phyloP scores from a whole-genome alignment of 2,113 vertebrate genomes.

The Saccopteryx leptura region DNA sequence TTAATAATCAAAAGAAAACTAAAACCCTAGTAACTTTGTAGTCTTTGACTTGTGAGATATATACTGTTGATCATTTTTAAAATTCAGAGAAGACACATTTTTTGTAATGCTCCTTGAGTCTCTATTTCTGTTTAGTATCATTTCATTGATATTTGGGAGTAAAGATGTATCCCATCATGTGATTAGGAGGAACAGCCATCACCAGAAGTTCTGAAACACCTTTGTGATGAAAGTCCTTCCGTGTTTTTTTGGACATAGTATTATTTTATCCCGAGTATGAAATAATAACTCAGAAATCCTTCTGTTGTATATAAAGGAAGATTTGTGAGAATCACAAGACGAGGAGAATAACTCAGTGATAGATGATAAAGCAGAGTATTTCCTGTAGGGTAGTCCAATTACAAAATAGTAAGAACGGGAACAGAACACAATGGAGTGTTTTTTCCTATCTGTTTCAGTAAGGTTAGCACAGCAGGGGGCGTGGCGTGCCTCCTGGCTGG shows the following conservation, averaged over 20 bases:
- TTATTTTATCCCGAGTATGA: constrained; percentile 75
- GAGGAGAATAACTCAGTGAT: constrained; percentile 83
- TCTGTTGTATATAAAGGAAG: constrained; percentile 64
- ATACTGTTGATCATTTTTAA: neutral
- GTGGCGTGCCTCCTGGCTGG: constrained; percentile 86
- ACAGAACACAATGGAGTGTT: constrained; percentile 87
- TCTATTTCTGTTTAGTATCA: neutral
- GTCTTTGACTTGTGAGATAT: neutral
- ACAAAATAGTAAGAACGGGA: constrained; percentile 89
- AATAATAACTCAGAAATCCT: constrained; percentile 75
- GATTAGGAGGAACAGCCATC: neutral
- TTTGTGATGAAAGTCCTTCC: constrained; percentile 55
- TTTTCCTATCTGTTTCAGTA: constrained; percentile 91
- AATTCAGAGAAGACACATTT: neutral
- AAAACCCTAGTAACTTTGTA: neutral
- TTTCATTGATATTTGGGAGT: neutral
- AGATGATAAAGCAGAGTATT: constrained; percentile 83
- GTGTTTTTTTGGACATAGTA: constrained; percentile 50
- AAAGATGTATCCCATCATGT: neutral
- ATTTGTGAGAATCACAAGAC: constrained; percentile 76
- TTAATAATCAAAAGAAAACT: neutral
- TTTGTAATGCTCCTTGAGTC: neutral
- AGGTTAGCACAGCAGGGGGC: constrained; percentile 91
- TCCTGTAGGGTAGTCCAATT: constrained; percentile 89
- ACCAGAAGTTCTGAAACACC: neutral